Evolutionary conservation across 2,113 vertebrate species (phyloP).

Genomic region (Electrona antarctica): DNA sequence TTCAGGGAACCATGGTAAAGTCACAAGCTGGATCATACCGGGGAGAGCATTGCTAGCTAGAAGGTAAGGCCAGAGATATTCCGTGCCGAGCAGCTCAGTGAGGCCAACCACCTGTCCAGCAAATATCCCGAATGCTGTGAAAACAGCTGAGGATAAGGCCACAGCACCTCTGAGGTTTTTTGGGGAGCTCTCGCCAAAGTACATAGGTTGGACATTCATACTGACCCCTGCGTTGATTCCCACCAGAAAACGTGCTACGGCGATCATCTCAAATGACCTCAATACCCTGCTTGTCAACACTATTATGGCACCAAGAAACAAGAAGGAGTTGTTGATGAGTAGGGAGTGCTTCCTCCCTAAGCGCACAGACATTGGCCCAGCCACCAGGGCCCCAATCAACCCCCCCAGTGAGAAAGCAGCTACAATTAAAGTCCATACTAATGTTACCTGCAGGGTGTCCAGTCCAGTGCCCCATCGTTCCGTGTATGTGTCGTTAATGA

Average conservation of each 20-base stretch:
- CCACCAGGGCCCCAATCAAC: constrained; percentile 81
- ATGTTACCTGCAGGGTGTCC: constrained; percentile 68
- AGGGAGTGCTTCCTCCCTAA: constrained; percentile 88
- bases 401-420: constrained; percentile 86
- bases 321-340: constrained; percentile 85
- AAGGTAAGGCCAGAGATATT: constrained; percentile 84
- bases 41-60: constrained; percentile 86
- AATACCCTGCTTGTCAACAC: constrained; percentile 79
- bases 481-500: constrained; percentile 86
- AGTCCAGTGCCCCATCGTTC: constrained; percentile 75
- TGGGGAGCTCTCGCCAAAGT: constrained; percentile 88
- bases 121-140: constrained; percentile 86
- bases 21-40: constrained; percentile 81
- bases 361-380: constrained; percentile 83
- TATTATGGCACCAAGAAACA: constrained; percentile 73
- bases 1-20: constrained; percentile 88
- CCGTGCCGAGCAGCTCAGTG: constrained; percentile 84
- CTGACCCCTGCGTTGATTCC: constrained; percentile 87
- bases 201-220: constrained; percentile 93
- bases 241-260: constrained; percentile 83
- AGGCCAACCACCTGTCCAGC: constrained; percentile 87
- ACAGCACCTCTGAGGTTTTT: constrained; percentile 86
- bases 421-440: constrained; percentile 87
- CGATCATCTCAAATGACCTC: constrained; percentile 87
- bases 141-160: constrained; percentile 85